Conservation (phyloP, 2,797 vertebrate species). For the Huso huso region DNA sequence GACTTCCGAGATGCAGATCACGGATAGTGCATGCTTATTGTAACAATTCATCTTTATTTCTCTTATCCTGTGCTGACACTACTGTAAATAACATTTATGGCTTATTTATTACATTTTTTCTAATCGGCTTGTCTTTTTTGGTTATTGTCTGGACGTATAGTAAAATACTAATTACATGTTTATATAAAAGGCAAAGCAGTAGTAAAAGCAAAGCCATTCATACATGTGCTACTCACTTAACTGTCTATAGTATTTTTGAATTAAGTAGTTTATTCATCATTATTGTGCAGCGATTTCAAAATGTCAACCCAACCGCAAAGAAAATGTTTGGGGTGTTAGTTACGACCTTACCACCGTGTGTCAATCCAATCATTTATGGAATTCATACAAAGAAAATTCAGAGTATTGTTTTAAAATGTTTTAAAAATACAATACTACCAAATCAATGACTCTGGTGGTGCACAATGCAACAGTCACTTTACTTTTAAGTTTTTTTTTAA, state of each 20-base stretch:
- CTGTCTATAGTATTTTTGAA: conserved; percentile 21
- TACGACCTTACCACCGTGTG: conserved; percentile 17
- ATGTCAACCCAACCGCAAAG: conserved; percentile 12
- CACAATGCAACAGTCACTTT: neutral
- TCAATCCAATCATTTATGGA: conserved; percentile 27
- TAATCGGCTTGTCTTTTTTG: conserved; percentile 9
- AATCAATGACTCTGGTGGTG: neutral
- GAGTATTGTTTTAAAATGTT: neutral
- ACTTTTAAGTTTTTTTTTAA: neutral
- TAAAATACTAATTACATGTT: conserved; percentile 17
- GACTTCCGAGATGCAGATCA: conserved; percentile 22
- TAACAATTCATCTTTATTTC: conserved; percentile 19
- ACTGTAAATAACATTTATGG: conserved; percentile 28
- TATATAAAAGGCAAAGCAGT: conserved; percentile 11
- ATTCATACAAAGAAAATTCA: conserved; percentile 26
- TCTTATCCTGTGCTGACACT: conserved; percentile 26
- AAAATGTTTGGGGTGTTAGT: conserved; percentile 13
- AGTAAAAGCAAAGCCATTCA: conserved; percentile 24
- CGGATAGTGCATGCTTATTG: conserved; percentile 23
- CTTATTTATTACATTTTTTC: conserved; percentile 15
- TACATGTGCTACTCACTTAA: conserved; percentile 23
- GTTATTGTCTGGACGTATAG: conserved; percentile 22
- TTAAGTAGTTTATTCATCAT: conserved; percentile 9
- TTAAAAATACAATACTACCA: neutral
- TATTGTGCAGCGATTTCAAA: conserved; percentile 18